Conservation (phyloP, 2,888 invertebrate genomes). For the Allygus modestus region DNA sequence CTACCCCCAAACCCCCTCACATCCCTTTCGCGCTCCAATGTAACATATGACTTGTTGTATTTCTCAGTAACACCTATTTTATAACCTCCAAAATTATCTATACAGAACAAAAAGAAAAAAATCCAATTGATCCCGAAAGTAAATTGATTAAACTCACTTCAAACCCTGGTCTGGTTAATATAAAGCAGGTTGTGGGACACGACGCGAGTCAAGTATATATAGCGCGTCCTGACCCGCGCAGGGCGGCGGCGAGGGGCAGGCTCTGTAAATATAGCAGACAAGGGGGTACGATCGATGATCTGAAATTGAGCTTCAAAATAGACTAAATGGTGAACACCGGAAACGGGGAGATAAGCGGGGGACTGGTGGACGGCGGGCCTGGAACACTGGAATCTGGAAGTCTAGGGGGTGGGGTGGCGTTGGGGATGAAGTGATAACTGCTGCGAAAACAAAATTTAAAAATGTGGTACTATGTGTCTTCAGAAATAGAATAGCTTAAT, state of each 20-base stretch:
- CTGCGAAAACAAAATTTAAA: too few relatives aligned
- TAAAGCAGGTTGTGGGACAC: background rate
- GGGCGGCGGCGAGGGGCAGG: constrained; percentile 13
- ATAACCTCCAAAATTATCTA: too few relatives aligned
- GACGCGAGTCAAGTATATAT: background rate
- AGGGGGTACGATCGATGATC: constrained; percentile 57
- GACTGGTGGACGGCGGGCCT: background rate
- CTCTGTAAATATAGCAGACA: constrained; percentile 39
- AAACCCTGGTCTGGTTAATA: background rate
- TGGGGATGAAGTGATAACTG: background rate
- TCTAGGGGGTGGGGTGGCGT: background rate
- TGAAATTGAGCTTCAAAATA: constrained; percentile 60
- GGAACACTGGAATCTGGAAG: background rate
- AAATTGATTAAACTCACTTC: too few relatives aligned
- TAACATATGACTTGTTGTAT: too few relatives aligned
- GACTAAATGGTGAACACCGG: constrained; percentile 52
- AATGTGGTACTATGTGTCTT: too few relatives aligned
- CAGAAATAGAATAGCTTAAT: too few relatives aligned
- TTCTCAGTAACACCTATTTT: too few relatives aligned
- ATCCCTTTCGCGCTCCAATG: too few relatives aligned
- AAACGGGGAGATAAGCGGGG: constrained; percentile 52
- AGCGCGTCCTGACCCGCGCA: background rate
- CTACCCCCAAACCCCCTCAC: too few relatives aligned
- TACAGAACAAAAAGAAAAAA: too few relatives aligned
- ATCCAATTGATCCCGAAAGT: too few relatives aligned